phyloP scores from a whole-genome alignment of 2,888 invertebrate species.

The Drosophila anomelani region DNA sequence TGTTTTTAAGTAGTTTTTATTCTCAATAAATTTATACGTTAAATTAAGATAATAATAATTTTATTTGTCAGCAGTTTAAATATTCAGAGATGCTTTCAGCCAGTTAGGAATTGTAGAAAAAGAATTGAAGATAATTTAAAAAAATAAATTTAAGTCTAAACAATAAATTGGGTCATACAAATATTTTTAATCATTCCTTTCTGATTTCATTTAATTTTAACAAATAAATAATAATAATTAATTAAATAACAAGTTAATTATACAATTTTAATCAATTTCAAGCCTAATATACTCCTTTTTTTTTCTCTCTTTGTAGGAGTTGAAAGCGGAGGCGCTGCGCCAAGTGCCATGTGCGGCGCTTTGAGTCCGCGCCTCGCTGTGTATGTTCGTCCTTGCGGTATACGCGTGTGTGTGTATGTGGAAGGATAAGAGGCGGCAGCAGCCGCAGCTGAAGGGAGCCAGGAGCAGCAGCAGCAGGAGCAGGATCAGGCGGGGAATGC shows the following conservation, averaged over 20 bases:
- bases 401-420: slow-evolving; percentile 24
- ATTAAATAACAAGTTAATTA: neutral
- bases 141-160: no score
- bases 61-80: neutral
- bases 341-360: slow-evolving; percentile 74
- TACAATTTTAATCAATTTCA: neutral
- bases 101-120: neutral
- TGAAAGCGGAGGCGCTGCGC: slow-evolving; percentile 65
- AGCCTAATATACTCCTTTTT: neutral
- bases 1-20: no score
- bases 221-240: no score
- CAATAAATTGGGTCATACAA: no score
- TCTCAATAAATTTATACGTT: no score
- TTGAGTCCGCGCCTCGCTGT: slow-evolving; percentile 52
- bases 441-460: slow-evolving; percentile 42
- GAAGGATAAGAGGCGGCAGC: slow-evolving; percentile 22
- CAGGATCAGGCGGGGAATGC: slow-evolving; percentile 5
- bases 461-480: slow-evolving; percentile 5
- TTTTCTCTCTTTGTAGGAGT: slow-evolving; percentile 5
- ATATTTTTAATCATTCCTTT: no score
- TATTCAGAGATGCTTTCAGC: neutral
- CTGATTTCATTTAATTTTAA: no score
- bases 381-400: slow-evolving; percentile 66
- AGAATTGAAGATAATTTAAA: no score
- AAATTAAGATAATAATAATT: no score